These are phyloP conservation scores for Tenthredo amoena DNA, from an alignment of 2,888 invertebrate species.

Conservation along the genomic window DNA sequence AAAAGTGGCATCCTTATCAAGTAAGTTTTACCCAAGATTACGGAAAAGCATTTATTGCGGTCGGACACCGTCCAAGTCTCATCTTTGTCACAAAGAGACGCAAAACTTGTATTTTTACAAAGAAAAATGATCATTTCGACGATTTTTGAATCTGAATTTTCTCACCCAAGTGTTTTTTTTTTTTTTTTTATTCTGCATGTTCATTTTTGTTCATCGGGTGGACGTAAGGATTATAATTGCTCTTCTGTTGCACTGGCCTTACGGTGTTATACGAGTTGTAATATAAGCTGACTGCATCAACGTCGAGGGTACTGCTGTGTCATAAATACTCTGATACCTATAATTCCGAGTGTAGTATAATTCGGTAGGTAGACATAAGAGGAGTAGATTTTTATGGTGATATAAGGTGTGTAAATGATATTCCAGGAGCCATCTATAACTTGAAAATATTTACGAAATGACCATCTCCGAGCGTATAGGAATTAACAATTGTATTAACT, in stretches of 20 bases:
- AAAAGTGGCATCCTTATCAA: slow-evolving; percentile 77
- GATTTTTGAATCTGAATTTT: not conserved
- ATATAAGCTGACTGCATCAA: not conserved
- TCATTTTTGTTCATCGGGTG: too few species aligned
- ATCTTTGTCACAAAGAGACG: not conserved
- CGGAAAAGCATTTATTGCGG: not conserved
- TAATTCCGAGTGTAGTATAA: slow-evolving; percentile 12
- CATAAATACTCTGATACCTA: slow-evolving; percentile 24
- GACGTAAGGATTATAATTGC: too few species aligned
- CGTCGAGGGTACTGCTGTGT: not conserved
- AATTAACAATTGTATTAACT: not conserved
- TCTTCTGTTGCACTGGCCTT: not conserved
- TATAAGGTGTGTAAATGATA: slow-evolving; percentile 28
- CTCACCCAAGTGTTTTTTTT: too few species aligned
- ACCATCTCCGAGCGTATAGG: not conserved
- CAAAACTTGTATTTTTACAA: not conserved
- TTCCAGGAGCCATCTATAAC: slow-evolving; percentile 8
- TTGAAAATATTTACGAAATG: slow-evolving; percentile 2
- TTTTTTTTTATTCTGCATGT: too few species aligned
- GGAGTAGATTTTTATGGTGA: slow-evolving; percentile 19
- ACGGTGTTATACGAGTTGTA: not conserved
- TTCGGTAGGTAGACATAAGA: not conserved
- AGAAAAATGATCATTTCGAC: not conserved
- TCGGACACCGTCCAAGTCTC: not conserved
- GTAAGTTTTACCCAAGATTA: slow-evolving; percentile 61